These are phyloP conservation scores for Toxotes jaculatrix DNA, from an alignment of 2,113 vertebrate species.

Conservation along the genomic window DNA sequence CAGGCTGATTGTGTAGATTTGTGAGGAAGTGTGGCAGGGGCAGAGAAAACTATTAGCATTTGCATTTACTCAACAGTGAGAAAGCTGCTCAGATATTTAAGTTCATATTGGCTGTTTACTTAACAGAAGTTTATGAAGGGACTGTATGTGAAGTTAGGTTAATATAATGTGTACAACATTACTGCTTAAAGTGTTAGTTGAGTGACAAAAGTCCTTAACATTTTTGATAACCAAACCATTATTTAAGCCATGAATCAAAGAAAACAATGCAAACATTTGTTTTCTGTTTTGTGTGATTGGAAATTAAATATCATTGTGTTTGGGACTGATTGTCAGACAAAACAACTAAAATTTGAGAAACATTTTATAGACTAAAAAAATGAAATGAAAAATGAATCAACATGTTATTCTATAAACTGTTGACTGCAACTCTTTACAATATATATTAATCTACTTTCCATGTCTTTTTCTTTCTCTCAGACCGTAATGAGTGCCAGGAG, in stretches of 20 bases:
- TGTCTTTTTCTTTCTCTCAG: constrained; percentile 67
- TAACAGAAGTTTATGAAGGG: not conserved
- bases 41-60: not conserved
- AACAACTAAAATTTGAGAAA: not conserved
- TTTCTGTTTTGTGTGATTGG: not conserved
- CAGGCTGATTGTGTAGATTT: not conserved
- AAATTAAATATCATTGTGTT: not conserved
- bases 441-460: not conserved
- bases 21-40: not conserved
- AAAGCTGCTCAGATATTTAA: not conserved
- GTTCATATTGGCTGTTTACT: not conserved
- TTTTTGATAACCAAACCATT: not conserved
- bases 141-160: not conserved
- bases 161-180: not conserved
- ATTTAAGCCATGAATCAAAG: not conserved
- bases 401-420: not conserved
- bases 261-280: not conserved
- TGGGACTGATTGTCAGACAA: not conserved
- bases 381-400: not conserved
- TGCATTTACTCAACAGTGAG: not conserved
- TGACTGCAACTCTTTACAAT: not conserved
- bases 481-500: constrained; percentile 93
- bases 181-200: not conserved
- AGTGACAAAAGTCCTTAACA: not conserved
- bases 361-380: not conserved